Conservation (phyloP, 1,140 invertebrate genomes). For the Drosophila yakuba region DNA sequence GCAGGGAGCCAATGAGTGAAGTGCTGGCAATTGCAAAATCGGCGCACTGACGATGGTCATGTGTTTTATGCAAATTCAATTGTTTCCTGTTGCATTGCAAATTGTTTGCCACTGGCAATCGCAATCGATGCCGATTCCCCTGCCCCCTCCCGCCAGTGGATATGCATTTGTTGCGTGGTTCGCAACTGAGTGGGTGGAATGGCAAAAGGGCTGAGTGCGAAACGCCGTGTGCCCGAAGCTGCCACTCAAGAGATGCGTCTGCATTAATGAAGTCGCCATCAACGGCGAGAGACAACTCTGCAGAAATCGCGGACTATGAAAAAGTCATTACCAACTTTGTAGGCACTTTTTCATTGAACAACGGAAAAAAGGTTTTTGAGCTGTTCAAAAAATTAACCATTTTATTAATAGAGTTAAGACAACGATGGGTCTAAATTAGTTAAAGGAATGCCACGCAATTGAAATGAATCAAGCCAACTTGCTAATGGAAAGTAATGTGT, state of each 20-base stretch:
- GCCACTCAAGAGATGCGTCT: constrained; percentile 33
- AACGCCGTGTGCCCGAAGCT: constrained; percentile 19
- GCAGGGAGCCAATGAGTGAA: constrained; percentile 40
- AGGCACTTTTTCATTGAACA: neutral
- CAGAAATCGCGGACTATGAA: neutral
- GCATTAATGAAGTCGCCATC: constrained; percentile 43
- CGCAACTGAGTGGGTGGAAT: constrained; percentile 4
- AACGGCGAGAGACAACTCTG: constrained; percentile 1
- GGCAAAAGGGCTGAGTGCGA: neutral
- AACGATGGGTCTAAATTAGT: too few species aligned
- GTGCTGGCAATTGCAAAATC: constrained; percentile 44
- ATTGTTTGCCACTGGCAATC: constrained; percentile 56
- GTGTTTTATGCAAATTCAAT: constrained; percentile 82
- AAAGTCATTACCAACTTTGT: neutral
- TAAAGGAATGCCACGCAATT: too few species aligned
- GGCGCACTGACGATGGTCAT: constrained; percentile 62
- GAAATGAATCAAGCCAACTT: too few species aligned
- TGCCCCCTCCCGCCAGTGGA: constrained; percentile 5
- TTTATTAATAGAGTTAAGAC: too few species aligned
- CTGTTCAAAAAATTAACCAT: neutral
- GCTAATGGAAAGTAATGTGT: too few species aligned
- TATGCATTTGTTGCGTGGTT: constrained; percentile 39
- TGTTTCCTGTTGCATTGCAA: constrained; percentile 78
- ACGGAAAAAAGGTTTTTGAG: neutral
- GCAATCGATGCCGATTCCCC: constrained; percentile 30